Percentiles rank a stretch among this genome's conserved stretches.
These are phyloP conservation scores for Ceriagrion tenellum DNA, from an alignment of 2,888 invertebrate genomes.

Conservation along the genomic window DNA sequence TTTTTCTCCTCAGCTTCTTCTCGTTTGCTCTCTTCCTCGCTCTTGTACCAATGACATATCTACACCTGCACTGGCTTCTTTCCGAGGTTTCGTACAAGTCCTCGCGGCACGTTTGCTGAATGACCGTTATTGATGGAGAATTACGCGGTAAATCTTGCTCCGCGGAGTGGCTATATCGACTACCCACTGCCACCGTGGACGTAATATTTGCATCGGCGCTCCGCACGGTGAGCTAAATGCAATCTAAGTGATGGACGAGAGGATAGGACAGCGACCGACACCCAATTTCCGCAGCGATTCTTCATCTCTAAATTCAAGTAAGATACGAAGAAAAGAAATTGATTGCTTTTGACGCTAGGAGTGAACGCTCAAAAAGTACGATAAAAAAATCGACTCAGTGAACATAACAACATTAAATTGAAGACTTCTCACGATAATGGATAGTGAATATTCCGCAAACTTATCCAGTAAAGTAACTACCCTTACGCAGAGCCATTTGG, in stretches of 20 bases:
- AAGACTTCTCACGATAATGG: no score
- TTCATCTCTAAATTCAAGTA: not conserved
- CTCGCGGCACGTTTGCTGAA: not conserved
- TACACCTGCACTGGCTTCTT: not conserved
- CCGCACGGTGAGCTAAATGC: not conserved
- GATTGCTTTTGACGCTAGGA: not conserved
- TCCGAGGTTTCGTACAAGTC: not conserved
- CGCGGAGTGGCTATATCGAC: not conserved
- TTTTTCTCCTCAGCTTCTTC: not conserved
- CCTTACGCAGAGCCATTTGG: no score
- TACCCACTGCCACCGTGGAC: conserved; percentile 37
- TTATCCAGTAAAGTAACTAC: no score
- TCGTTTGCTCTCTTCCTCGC: not conserved
- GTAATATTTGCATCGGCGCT: conserved; percentile 3
- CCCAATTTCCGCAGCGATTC: conserved; percentile 2
- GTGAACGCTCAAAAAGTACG: no score
- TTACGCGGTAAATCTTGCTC: not conserved
- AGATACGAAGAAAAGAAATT: not conserved
- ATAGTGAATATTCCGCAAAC: no score
- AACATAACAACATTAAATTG: no score
- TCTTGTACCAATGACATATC: not conserved
- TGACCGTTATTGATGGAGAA: not conserved
- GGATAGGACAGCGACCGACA: not conserved
- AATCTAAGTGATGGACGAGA: not conserved
- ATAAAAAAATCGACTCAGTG: no score